Conservation (phyloP, 2,888 invertebrate species). For the Plusia festucae region DNA sequence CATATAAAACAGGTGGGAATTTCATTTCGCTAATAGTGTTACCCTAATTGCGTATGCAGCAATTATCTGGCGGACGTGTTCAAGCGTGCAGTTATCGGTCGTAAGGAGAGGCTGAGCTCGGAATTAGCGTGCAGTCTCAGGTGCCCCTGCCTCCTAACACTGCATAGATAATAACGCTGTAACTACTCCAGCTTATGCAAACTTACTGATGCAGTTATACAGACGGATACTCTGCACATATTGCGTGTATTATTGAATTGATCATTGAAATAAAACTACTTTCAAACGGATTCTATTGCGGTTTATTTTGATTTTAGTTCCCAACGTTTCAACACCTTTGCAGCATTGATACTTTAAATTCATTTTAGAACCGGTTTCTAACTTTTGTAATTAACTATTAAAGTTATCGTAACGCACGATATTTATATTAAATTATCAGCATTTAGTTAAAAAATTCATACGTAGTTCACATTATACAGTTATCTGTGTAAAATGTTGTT, state of each 20-base stretch:
- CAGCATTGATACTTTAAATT: too few relatives aligned
- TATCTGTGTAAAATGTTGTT: too few relatives aligned
- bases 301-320: too few relatives aligned
- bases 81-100: conserved; percentile 69
- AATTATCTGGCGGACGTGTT: conserved; percentile 78
- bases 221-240: conserved; percentile 22
- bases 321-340: too few relatives aligned
- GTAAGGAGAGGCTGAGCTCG: conserved; percentile 67
- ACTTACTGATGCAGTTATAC: conserved; percentile 37
- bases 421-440: neutral
- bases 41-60: conserved; percentile 78
- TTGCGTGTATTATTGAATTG: conserved; percentile 37
- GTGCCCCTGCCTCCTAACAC: conserved; percentile 61
- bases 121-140: conserved; percentile 73
- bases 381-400: too few relatives aligned
- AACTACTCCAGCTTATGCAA: conserved; percentile 48
- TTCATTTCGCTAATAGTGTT: conserved; percentile 71
- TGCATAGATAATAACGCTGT: conserved; percentile 53
- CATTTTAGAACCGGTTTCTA: too few relatives aligned
- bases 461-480: too few relatives aligned
- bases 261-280: conserved; percentile 16
- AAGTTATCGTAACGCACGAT: too few relatives aligned
- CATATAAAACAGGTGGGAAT: conserved; percentile 58
- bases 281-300: too few relatives aligned
- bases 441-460: too few relatives aligned